Conservation (phyloP, 1,140 invertebrate genomes). For the Trichonephila clavata region DNA sequence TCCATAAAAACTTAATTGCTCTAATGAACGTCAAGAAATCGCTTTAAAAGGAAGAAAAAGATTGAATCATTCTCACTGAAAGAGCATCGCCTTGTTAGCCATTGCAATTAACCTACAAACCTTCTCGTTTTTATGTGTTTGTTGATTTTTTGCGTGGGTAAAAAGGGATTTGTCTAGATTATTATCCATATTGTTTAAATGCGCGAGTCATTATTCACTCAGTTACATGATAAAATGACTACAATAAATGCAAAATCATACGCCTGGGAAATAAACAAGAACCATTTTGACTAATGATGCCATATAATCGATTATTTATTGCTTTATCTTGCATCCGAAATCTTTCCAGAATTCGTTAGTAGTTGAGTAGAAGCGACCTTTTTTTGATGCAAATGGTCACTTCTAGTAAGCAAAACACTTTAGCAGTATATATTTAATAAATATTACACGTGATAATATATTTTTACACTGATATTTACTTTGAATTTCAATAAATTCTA, state of each 20-base stretch:
- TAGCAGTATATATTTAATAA: too few relatives aligned
- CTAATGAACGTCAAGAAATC: not conserved
- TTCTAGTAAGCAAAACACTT: not conserved
- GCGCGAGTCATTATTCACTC: not conserved
- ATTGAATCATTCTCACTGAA: not conserved
- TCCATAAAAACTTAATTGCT: not conserved
- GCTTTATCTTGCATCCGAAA: not conserved
- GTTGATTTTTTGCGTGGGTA: not conserved
- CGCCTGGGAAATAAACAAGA: not conserved
- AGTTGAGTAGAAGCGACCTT: not conserved
- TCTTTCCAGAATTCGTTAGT: not conserved
- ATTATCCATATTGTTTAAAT: not conserved
- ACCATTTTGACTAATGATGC: constrained; percentile 5
- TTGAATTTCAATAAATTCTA: too few relatives aligned
- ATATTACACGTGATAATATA: too few relatives aligned
- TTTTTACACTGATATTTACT: too few relatives aligned
- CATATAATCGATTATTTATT: not conserved
- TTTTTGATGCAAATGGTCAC: not conserved
- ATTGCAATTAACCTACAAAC: not conserved
- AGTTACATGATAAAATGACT: not conserved
- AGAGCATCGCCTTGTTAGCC: not conserved
- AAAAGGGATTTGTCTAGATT: not conserved
- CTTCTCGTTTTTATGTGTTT: not conserved
- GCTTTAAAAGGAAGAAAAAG: not conserved
- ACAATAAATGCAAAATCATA: not conserved